phyloP scores from a whole-genome alignment of 64 coral and sea anemone genomes.

The Porites australiensis region DNA sequence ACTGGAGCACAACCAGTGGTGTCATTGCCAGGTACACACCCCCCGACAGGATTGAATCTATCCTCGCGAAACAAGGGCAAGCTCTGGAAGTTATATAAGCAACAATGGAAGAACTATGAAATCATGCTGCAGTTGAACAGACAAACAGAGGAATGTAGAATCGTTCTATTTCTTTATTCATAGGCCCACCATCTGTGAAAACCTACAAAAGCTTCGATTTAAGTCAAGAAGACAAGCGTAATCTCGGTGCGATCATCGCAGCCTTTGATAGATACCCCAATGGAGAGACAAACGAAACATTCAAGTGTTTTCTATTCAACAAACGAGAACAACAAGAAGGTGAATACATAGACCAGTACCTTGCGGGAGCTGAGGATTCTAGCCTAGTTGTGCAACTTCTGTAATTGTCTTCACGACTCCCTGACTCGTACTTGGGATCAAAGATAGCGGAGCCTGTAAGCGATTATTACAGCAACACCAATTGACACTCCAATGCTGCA shows the following conservation, averaged over 20 bases:
- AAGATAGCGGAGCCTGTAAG: too few relatives aligned
- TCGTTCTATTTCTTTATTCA: conserved; percentile 60
- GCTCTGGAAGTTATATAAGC: conserved; percentile 42
- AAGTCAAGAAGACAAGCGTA: too few relatives aligned
- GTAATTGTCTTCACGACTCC: neutral
- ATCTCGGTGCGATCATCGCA: too few relatives aligned
- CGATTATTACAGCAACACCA: too few relatives aligned
- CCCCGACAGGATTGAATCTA: neutral
- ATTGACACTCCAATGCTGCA: too few relatives aligned
- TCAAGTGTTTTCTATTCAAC: too few relatives aligned
- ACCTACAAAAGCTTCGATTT: conserved; percentile 38
- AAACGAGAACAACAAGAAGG: too few relatives aligned
- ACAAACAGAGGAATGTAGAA: conserved; percentile 48
- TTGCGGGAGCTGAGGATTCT: neutral
- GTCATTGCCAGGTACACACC: neutral
- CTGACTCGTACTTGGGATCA: neutral
- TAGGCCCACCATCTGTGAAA: conserved; percentile 37
- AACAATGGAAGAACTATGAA: conserved; percentile 64
- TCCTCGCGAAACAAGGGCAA: neutral
- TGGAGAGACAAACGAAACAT: too few relatives aligned
- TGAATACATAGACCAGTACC: too few relatives aligned
- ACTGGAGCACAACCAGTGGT: neutral
- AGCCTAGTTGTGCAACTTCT: conserved; percentile 15
- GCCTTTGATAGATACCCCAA: too few relatives aligned
- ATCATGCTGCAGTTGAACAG: conserved; percentile 41